Evolutionary conservation across 2,113 vertebrate species (phyloP).

Genomic region (Nycticebus coucang): DNA sequence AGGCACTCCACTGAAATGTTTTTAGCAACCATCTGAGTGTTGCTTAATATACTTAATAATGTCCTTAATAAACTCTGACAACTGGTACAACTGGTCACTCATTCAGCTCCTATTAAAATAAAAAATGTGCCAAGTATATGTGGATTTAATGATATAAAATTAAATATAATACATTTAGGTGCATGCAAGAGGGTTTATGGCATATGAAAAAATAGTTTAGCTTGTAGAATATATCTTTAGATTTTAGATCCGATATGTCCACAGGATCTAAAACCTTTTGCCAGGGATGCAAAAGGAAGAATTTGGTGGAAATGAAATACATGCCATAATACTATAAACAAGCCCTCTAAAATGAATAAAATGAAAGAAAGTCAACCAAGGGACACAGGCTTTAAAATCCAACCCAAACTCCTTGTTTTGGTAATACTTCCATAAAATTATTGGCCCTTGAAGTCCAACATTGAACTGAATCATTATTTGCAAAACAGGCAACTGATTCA

Average conservation of each 20-base stretch:
- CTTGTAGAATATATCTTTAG: background rate
- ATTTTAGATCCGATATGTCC: background rate
- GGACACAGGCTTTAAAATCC: conserved; percentile 28
- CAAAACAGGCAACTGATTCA: conserved; percentile 54
- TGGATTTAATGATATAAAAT: background rate
- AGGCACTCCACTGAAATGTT: background rate
- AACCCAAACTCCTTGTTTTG: conserved; percentile 63
- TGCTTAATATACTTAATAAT: background rate
- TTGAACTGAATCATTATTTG: conserved; percentile 36
- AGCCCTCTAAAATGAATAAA: background rate
- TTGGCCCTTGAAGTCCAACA: conserved; percentile 9
- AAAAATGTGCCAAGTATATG: background rate
- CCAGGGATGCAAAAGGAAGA: conserved; percentile 15
- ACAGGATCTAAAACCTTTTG: background rate
- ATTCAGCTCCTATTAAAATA: background rate
- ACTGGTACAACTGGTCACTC: background rate
- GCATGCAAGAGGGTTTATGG: background rate
- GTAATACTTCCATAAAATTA: conserved; percentile 55
- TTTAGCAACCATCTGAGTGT: background rate
- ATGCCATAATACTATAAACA: conserved; percentile 33
- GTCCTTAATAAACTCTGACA: background rate
- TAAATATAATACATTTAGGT: background rate
- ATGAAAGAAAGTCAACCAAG: conserved; percentile 66
- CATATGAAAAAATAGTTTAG: background rate
- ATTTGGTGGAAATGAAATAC: conserved; percentile 27